Base-by-base conservation (phyloP, 2,113 vertebrate genomes). In the Poeciliopsis retropinna region DNA sequence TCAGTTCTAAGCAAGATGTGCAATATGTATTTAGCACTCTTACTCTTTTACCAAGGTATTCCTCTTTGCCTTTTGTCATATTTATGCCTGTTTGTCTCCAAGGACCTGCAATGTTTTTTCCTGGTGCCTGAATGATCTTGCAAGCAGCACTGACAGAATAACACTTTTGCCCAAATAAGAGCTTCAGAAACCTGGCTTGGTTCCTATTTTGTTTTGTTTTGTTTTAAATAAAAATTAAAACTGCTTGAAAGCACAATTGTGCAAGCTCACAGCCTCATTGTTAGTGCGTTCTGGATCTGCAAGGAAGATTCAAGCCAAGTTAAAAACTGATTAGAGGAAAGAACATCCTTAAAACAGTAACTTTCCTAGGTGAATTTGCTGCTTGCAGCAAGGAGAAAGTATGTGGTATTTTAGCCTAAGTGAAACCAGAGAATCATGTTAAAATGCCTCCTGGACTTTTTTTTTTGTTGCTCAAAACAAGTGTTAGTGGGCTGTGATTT, bases 271-370 rank as follows among this genome's bases (percentile, higher is more conserved):
- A 76, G 76, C 75, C 47, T 83, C 75, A 72, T 37, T 66, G 67
- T 32, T 74, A 81, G 65, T 61, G 71, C 67, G 76, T 63, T 77
- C 74, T 34, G 54, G 85, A 60, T 78, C 76, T 72, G 73, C 77
- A 78, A 69, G 75, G 73, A 82, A 71, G 75, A 75, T 82, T 88
- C 80, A 60, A 68, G 72, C 79, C 25, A 14, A 81, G 80, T 81
- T 87, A 76, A 60, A 75, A 79, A 80, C 84, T 81, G 76, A 88
- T 84, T 86, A 78, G 81, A 84, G 90, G 73, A 78, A 87, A 85
- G 90, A 70, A 89, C 87, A 72, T 70, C 84, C 81, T 89, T 79
- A 86, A 82, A 84, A 83, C 84, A 72, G 81, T 81, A 82, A 85
- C 73, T 63, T 79, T 86, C 72, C 77, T 84, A 81, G 57, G 77